Evolutionary conservation across 2,797 vertebrate genomes (phyloP).

Genomic region (Rhynchonycteris naso): DNA sequence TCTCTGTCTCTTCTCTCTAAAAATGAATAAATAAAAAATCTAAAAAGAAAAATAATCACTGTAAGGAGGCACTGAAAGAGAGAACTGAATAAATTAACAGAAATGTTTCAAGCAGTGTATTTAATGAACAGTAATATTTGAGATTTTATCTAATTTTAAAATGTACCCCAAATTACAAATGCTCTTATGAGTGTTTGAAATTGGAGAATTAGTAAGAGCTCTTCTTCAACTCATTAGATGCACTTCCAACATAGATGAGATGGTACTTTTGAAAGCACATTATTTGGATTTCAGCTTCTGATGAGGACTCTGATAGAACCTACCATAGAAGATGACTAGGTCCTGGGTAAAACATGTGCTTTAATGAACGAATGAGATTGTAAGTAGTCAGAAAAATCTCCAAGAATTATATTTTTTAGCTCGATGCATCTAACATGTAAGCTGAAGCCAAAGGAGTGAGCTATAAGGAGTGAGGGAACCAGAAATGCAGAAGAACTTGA

Average conservation of each 20-base stretch:
- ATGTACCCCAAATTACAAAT: not conserved
- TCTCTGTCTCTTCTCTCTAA: no score
- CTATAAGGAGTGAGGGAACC: not conserved
- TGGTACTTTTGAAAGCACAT: not conserved
- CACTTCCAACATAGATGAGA: not conserved
- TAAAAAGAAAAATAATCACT: not conserved
- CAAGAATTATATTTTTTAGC: not conserved
- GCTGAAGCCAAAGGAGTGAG: not conserved
- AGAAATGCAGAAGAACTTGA: not conserved
- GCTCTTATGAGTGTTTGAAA: not conserved
- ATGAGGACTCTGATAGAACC: not conserved
- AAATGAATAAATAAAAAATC: no score
- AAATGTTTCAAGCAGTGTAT: not conserved
- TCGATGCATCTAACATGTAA: not conserved
- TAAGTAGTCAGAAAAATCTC: not conserved
- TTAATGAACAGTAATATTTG: constrained; percentile 3
- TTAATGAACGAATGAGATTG: not conserved
- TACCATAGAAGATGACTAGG: not conserved
- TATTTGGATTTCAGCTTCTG: constrained; percentile 25
- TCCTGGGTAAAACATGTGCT: not conserved
- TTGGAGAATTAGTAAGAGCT: not conserved
- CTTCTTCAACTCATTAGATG: not conserved
- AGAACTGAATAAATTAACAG: constrained; percentile 4
- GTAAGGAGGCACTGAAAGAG: not conserved
- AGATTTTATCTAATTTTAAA: constrained; percentile 46